Evolutionary conservation across 2,113 vertebrate species (phyloP), one percentile per base, ranked within the genome.

Genomic region (Brachyhypopomus occidentalis): DNA sequence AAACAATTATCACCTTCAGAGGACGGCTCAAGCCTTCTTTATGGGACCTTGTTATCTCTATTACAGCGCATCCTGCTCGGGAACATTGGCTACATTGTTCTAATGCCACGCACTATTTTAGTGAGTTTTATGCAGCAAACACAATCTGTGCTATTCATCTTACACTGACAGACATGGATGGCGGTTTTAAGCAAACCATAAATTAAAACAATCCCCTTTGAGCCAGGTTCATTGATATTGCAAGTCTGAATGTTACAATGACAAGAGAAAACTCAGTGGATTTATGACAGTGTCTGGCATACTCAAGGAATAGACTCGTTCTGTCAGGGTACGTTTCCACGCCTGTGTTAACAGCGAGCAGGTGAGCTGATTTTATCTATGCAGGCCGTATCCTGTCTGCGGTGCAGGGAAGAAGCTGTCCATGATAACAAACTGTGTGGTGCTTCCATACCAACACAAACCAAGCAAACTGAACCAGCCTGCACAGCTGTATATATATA

Each of bases 1-100:
- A 84, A 34, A 60, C 56, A 80, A 76, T 77, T 76, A 72, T 80
- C 72, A 84, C 41, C 70, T n/a, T 79, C 41, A 78, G 41, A 48
- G 6, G 23, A 22, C 36, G 1, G 23, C 52, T 83, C n/a, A 9
- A 62, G 23, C 56, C 64, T 74, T 70, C 70, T 80, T 84, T 62
- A 22, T 17, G 22, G 25, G 59, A 25, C 41, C 77, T 80, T 63
- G 72, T 84, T 80, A 76, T 71, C 73, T n/a, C 52, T 14, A 27
- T 84, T 71, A 59, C 36, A 19, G 64, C n/a, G 0, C 56, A 27
- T 70, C 70, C 67, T 27, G 19, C 52, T 72, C 34, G 6, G 6
- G 56, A 62, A 80, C 34, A 56, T 45, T 78, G 34, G 36, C 52
- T 19, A 60, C 25, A 75, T 79, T 70, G 38, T 84, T 84, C 58